Conservation (phyloP, 2,888 invertebrate species). For the Hymenopus coronatus region DNA sequence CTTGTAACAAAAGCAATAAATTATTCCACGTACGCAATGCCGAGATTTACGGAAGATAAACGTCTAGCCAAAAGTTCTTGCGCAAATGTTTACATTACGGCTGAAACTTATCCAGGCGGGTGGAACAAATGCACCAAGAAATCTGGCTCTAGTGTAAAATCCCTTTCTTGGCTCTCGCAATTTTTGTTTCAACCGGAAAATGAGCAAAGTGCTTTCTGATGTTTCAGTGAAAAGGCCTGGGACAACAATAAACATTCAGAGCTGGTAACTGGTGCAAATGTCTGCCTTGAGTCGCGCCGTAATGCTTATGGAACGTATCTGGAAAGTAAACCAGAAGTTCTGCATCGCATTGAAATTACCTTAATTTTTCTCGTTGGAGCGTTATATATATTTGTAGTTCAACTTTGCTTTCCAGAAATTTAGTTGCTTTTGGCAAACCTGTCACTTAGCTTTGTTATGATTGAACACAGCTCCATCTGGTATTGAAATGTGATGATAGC, state of each 20-base stretch:
- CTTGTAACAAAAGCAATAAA: neutral
- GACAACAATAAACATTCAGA: neutral
- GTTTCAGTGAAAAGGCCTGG: neutral
- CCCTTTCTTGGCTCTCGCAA: neutral
- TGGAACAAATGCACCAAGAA: neutral
- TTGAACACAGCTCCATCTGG: too few species aligned
- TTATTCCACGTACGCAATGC: neutral
- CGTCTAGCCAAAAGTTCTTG: neutral
- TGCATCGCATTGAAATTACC: neutral
- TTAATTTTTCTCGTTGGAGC: neutral
- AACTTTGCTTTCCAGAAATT: too few species aligned
- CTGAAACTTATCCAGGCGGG: neutral
- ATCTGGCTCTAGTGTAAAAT: neutral
- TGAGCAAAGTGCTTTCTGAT: neutral
- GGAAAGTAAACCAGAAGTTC: neutral
- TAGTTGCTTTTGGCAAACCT: too few species aligned
- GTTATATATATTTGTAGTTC: neutral
- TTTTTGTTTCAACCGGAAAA: neutral
- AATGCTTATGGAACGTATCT: neutral
- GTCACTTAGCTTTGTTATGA: too few species aligned
- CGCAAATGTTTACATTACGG: neutral
- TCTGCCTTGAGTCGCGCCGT: neutral
- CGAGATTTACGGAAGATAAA: neutral
- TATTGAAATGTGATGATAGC: too few species aligned
- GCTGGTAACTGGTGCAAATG: neutral